These are phyloP conservation scores for Pteropus alecto DNA, from an alignment of 2,113 vertebrate genomes.

Conservation along the genomic window DNA sequence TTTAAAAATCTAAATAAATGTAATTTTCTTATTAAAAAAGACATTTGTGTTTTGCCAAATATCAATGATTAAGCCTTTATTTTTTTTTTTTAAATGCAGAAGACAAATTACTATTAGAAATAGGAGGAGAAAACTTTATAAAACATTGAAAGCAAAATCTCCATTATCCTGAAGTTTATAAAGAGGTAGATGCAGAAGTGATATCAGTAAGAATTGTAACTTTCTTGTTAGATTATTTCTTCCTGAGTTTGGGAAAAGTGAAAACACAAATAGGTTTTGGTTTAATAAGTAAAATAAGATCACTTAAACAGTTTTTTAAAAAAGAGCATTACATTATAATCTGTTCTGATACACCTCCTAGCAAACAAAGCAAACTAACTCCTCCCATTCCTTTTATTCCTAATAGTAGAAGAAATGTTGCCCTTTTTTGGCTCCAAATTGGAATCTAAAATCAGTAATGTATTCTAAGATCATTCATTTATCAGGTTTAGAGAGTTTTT, in stretches of 20 bases:
- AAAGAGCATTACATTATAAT: not conserved
- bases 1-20: conserved; percentile 12
- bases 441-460: conserved; percentile 55
- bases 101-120: conserved; percentile 10
- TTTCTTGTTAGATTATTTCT: conserved; percentile 9
- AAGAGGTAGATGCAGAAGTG: not conserved
- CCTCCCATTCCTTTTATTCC: conserved; percentile 4
- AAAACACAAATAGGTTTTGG: conserved; percentile 36
- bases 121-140: not conserved
- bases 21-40: not conserved
- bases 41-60: conserved; percentile 30
- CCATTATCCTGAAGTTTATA: not conserved
- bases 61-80: conserved; percentile 33
- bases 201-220: not conserved
- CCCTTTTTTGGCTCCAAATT: conserved; percentile 9
- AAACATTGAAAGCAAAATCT: not conserved
- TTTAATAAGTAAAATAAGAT: conserved; percentile 38
- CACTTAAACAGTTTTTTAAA: not conserved
- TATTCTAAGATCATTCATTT: conserved; percentile 56
- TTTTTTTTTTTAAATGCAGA: conserved; percentile 20
- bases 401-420: conserved; percentile 55
- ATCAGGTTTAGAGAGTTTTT: conserved; percentile 7
- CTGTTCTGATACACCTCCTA: not conserved
- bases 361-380: conserved; percentile 26
- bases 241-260: not conserved